These are phyloP conservation scores for Chirona hameri DNA, from an alignment of 2,888 invertebrate genomes.

Conservation along the genomic window DNA sequence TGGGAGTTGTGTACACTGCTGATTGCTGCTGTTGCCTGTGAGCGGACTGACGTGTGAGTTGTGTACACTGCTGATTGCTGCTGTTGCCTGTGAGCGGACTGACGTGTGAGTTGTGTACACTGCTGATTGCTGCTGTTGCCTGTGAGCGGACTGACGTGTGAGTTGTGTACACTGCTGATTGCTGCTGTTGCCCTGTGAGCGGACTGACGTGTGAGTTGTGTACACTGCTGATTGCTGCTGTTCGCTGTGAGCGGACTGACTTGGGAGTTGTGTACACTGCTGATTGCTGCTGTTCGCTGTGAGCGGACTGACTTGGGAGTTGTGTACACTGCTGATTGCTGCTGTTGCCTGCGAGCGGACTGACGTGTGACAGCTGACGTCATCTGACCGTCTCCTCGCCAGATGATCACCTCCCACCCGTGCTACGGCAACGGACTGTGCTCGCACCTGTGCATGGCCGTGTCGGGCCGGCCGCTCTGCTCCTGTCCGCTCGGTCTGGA, in stretches of 20 bases:
- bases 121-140: too few relatives aligned
- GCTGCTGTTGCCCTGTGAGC: too few relatives aligned
- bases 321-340: too few relatives aligned
- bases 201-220: not conserved
- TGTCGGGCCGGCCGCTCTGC: slow-evolving; percentile 26
- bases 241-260: not conserved
- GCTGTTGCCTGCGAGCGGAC: not conserved
- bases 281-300: too few relatives aligned
- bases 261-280: not conserved
- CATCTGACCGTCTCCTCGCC: not conserved
- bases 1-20: not conserved
- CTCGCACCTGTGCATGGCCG: slow-evolving; percentile 40
- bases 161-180: too few relatives aligned
- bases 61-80: too few relatives aligned
- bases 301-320: not conserved
- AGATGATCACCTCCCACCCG: not conserved
- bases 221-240: too few relatives aligned
- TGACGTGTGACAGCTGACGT: not conserved
- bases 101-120: not conserved
- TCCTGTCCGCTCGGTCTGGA: slow-evolving; percentile 36
- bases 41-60: not conserved
- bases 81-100: not conserved
- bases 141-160: not conserved
- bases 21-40: too few relatives aligned
- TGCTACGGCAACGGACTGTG: slow-evolving; percentile 32